Evolutionary conservation across 2,888 invertebrate genomes (phyloP).

Genomic region (Dorcus parallelipipedus): DNA sequence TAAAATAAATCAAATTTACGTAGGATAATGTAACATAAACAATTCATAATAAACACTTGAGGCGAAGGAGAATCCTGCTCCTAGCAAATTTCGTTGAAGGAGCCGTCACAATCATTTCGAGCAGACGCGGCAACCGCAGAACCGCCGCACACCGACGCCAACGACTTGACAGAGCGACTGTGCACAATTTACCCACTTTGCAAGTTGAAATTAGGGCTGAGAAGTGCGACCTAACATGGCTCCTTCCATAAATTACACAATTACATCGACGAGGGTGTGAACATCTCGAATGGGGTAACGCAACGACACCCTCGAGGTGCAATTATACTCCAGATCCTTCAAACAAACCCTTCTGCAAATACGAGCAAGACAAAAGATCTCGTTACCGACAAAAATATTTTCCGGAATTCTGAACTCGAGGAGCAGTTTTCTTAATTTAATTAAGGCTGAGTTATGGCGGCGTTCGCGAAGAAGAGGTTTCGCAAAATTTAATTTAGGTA

Average conservation of each 20-base stretch:
- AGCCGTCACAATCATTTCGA: slow-evolving; percentile 14
- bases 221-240: slow-evolving; percentile 31
- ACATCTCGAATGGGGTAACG: slow-evolving; percentile 31
- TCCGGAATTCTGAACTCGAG: slow-evolving; percentile 6
- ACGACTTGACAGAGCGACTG: slow-evolving; percentile 6
- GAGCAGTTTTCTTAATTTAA: slow-evolving; percentile 37
- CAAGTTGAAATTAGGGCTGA: slow-evolving; percentile 33
- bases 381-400: slow-evolving; percentile 42
- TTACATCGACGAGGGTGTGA: slow-evolving; percentile 40
- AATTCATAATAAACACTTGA: slow-evolving; percentile 15
- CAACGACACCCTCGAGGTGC: slow-evolving; percentile 42
- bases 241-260: slow-evolving; percentile 46
- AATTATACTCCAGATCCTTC: slow-evolving; percentile 42
- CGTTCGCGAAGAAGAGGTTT: slow-evolving; percentile 35
- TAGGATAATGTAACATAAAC: slow-evolving; percentile 12
- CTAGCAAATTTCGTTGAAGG: slow-evolving; percentile 1
- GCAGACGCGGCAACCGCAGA: slow-evolving; percentile 9
- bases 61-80: background rate
- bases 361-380: slow-evolving; percentile 41
- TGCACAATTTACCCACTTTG: slow-evolving; percentile 36
- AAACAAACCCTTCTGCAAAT: slow-evolving; percentile 34
- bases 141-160: background rate
- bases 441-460: slow-evolving; percentile 36
- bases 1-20: slow-evolving; percentile 7
- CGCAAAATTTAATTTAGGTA: slow-evolving; percentile 46